Evolutionary conservation across 2,888 invertebrate genomes (phyloP), one percentile per base, ranked within the genome.

Genomic region (Gymnosoma rotundatum): DNA sequence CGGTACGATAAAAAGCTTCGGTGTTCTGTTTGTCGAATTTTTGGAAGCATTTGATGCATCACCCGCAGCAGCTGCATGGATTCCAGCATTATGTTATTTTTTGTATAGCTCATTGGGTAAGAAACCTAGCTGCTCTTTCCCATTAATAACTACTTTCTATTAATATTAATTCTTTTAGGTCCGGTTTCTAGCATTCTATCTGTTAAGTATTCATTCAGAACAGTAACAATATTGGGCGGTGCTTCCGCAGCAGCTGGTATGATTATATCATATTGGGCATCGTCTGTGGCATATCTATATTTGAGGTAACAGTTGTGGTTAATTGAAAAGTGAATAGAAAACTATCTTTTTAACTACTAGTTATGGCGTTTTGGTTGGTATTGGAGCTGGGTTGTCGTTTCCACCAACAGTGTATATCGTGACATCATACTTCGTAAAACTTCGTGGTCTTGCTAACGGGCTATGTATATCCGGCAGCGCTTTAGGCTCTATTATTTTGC

Each of bases 361-460:
- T 92, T 97, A 96, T 92, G 97, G 97, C 69, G 94, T 96, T 16
- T 93, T 97, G 90, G 96, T 97, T 25, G 97, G 97, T 85, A 94
- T 95, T 52, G 97, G 97, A 9, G 97, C 97, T 0, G 97, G 97
- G 0, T 92, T 97, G 10, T 95, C 97, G 0, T 97, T 97, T 93
- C 97, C 97, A 0, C 97, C 97, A 3, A 97, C 97, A 0, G 97
- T 97, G 48, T 97, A 97, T 92, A 97, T 97, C 87, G 97, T 97
- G 86, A 97, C 97, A 69, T 96, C 96, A 81, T 97, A 97, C 92
- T 97, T 97, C 92, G 95, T 96, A 56, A 94, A 95, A 63, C 92
- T 95, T 12, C 93, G 97, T 60, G 97, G 97, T 0, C 93, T 97
- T 16, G 97, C 97, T 58, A 97, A 97, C 92, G 97, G 97, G 0